Base-by-base conservation (phyloP, 2,797 vertebrate genomes). In the Protonibea diacanthus region DNA sequence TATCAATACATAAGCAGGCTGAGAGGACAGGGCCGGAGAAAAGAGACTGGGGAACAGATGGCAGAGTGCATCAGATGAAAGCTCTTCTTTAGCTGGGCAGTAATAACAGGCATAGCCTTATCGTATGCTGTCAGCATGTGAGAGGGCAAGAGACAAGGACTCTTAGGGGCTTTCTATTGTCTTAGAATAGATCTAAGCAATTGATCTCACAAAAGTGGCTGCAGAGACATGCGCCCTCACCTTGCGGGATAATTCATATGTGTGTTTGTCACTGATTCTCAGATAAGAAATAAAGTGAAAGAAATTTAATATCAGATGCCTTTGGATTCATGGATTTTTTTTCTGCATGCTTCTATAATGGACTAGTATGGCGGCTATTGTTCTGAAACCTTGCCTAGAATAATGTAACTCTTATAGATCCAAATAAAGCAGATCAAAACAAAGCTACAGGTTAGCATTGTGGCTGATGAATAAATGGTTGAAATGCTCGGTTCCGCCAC, bases 1-100 rank as follows among this genome's bases (percentile, higher is more conserved):
- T 89, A 91, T 92, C 89, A 88, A 92, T 87, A 88, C 74, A 70
- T 63, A 80, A 78, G 71, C 71, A 76, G 61, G 68, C 61, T 48
- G 57, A 71, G 53, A 71, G 62, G 60, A 80, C 20, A 25, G n/a
- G 29, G 47, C 56, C 59, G 64, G 56, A 38, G 68, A 67, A 73
- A 76, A 60, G 55, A 40, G 57, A 29, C 33, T 20, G n/a, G 42
- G 69, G 29, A 58, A 53, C 63, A 79, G 74, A 81, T 78, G 71
- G 47, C 68, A 0, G 53, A 79, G 60, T 74, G 62, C 6, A 63
- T 76, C 40, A 25, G 42, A 71, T 62, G 65, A 82, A 78, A 68
- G 53, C 49, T 62, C 29, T 40, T 57, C 25, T 66, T 67, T 51
- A 52, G 33, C 17, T 0, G 0, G 49, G 18, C 29, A 7, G 21